A percentile compares a stretch with the other conserved stretches of the same genome.
Evolutionary conservation across 2,113 vertebrate species (phyloP).

Genomic region (Proterorhinus semilunaris): DNA sequence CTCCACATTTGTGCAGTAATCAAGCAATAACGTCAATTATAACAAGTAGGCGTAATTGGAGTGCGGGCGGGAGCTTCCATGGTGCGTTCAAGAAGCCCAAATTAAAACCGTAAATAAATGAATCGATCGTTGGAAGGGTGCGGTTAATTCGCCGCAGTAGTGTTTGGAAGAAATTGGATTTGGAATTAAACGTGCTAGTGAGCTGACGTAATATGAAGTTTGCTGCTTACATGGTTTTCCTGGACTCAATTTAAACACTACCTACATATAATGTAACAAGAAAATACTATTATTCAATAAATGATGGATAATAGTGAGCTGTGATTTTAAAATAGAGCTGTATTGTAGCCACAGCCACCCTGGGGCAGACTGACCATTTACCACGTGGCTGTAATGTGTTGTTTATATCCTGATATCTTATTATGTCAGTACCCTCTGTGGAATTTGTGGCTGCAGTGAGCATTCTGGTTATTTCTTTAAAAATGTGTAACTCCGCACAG

Average conservation of each 20-base stretch:
- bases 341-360: too few species aligned
- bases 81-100: neutral
- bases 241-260: neutral
- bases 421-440: too few species aligned
- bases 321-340: too few species aligned
- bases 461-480: too few species aligned
- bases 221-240: neutral
- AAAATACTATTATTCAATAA: too few species aligned
- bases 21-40: neutral
- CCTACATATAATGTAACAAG: too few species aligned
- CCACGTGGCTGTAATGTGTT: too few species aligned
- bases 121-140: neutral
- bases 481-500: too few species aligned
- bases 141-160: neutral
- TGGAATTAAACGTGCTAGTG: neutral
- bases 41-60: neutral
- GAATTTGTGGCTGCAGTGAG: too few species aligned
- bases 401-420: too few species aligned
- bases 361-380: too few species aligned
- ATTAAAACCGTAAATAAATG: conserved; percentile 2
- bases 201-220: neutral
- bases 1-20: neutral
- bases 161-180: neutral
- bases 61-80: neutral
- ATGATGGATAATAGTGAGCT: too few species aligned